Base-by-base conservation (phyloP, 2,888 invertebrate species). In the Melanchra persicariae region DNA sequence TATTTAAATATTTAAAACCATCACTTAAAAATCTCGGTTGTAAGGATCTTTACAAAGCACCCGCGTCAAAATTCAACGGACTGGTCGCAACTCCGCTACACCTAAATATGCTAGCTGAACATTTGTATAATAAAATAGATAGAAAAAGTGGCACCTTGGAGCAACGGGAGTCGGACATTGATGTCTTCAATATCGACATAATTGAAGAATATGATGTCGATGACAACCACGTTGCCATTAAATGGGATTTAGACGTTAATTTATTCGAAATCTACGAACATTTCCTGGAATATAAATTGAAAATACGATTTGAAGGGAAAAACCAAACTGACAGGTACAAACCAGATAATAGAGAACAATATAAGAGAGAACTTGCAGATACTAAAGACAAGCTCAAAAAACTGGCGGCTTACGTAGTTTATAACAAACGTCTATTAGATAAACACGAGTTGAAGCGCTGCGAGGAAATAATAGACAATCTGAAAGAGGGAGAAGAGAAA, bases 261-360 rank as follows among this genome's bases (percentile, higher is more conserved):
- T 67, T 61, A 0, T 77, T 55, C 10, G 52, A 60, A 24, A 57
- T 77, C 7, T 79, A 77, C 30, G 61, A 79, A 70, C 47, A 26
- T 5, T 67, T 79, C 19, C 22, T 79, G 45, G 59, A 77, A 26
- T 68, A 37, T 12, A 77, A 79, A 22, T 26, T 79, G 7, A 74
- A 74, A 52, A 68, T 74, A 66, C 65, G 65, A 19, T 74, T 74
- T 47, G 26, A 74, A 43, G 77, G n/a, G n/a, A n/a, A 74, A 64
- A 74, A 68, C n/a, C 45, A 69, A 54, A 79, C 57, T 47, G 68
- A 79, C 17, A 26, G 71, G 5, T 59, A 60, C 26, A 77, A 47
- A 6, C 77, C 79, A 4, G 70, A 77, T 65, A 64, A 70, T 19
- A 55, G 61, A 12, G 15, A n/a, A 12, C 22, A 40, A 1, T 79